Evolutionary conservation across 2,797 vertebrate genomes (phyloP).

Genomic region (Brachyalestes nurse): DNA sequence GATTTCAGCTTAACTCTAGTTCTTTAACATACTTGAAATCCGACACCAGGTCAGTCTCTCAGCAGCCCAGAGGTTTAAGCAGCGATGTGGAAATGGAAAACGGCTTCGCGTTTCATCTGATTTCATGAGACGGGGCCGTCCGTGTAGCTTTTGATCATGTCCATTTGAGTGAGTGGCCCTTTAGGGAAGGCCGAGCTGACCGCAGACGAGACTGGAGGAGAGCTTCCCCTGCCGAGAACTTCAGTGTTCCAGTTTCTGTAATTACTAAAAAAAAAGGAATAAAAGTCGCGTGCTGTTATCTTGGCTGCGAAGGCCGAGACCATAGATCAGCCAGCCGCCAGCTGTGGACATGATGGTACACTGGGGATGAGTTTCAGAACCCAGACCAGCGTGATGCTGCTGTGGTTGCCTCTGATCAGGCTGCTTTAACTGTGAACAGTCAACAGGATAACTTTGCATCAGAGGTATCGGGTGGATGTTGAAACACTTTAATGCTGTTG

Average conservation of each 20-base stretch:
- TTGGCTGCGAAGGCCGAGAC: conserved; percentile 61
- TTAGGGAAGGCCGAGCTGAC: conserved; percentile 32
- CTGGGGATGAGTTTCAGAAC: background rate
- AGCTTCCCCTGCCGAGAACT: conserved; percentile 8
- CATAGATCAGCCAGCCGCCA: conserved; percentile 61
- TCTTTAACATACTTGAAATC: conserved; percentile 36
- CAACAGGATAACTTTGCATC: background rate
- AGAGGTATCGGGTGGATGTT: background rate
- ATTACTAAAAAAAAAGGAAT: background rate
- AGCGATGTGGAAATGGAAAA: background rate
- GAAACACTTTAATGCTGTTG: conserved; percentile 20
- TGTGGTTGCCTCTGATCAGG: conserved; percentile 8
- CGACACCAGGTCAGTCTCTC: conserved; percentile 46
- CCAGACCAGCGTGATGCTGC: background rate
- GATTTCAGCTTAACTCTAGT: conserved; percentile 8
- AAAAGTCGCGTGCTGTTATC: conserved; percentile 64
- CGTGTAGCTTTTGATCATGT: conserved; percentile 51
- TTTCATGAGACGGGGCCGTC: conserved; percentile 24
- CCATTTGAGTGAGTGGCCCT: conserved; percentile 41
- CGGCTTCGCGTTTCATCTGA: conserved; percentile 24
- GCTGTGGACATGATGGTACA: conserved; percentile 22
- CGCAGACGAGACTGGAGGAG: conserved; percentile 47
- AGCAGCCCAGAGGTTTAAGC: conserved; percentile 4
- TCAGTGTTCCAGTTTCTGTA: background rate
- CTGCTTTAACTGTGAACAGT: background rate